Base-by-base conservation (phyloP, 2,113 vertebrate genomes). In the Martes martes region DNA sequence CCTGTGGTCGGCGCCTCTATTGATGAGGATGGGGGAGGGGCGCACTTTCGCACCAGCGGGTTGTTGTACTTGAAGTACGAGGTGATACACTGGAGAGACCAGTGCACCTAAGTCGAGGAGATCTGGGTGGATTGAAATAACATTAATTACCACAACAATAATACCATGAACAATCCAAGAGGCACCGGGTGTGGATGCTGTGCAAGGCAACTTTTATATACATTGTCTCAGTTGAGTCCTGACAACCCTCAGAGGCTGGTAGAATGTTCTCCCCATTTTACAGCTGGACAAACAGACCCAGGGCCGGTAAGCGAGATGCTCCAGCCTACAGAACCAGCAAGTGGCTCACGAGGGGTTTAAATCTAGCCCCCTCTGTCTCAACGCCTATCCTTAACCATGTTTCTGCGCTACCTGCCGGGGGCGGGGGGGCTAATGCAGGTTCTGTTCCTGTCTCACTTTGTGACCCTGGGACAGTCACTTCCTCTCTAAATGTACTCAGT, bases 131-230 rank as follows among this genome's bases (percentile, higher is more conserved):
- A 61, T 67, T 52, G 33, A 83, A 94, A 89, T 57, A 57, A n/a
- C 1, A 24, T 8, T 11, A 55, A 61, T 80, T 28, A 59, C 16
- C 42, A 7, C 28, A 26, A 15, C 19, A 82, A 31, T 2, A 36
- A 59, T 16, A n/a, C 28, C 23, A 31, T 0, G 33, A 50, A 76
- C 8, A 69, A 26, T 1, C 9, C 6, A 47, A 7, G 16, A 15
- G n/a, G 1, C 26, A 19, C 42, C 19, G 2, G 5, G 21, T 36
- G 14, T 2, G 26, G 36, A 11, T 9, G 1, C 1, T 1, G 47
- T 11, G 36, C 21, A 14, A 19, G 33, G 50, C 13, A 36, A 50
- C 28, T 47, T 74, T 63, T 13, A 11, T 13, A 11, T 7, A 26
- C 50, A 21, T 45, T 11, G 26, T 86, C 82, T 91, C 19, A 14